phyloP scores from a whole-genome alignment of 92 coral and sea anemone species.

The Pocillopora meandrina region DNA sequence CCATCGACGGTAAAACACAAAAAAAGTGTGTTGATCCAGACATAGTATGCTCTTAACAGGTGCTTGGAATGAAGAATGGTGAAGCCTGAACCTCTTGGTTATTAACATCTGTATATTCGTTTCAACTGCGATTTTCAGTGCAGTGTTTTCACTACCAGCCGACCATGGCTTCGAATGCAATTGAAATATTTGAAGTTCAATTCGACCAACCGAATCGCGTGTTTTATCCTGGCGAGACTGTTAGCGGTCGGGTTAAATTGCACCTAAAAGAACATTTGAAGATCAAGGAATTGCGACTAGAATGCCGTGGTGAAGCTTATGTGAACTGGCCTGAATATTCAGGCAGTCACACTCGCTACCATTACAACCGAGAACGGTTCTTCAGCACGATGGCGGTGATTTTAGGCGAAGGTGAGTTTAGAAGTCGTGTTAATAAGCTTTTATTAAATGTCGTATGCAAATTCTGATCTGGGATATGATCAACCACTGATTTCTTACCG shows the following conservation, averaged over 20 bases:
- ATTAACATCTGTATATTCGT: background rate
- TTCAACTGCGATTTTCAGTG: background rate
- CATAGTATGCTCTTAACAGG: background rate
- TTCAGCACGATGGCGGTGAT: slow-evolving; percentile 54
- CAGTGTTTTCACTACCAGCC: background rate
- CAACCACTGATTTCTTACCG: background rate
- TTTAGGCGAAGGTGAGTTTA: slow-evolving; percentile 43
- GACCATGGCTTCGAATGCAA: slow-evolving; percentile 1
- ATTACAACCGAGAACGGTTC: slow-evolving; percentile 51
- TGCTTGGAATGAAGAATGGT: background rate
- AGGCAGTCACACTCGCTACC: slow-evolving; percentile 72
- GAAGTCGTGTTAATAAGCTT: slow-evolving; percentile 11
- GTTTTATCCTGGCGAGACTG: slow-evolving; percentile 67
- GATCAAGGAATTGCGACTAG: slow-evolving; percentile 58
- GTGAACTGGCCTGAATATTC: slow-evolving; percentile 76
- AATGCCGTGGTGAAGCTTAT: slow-evolving; percentile 75
- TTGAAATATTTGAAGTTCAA: slow-evolving; percentile 50
- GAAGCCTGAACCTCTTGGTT: background rate
- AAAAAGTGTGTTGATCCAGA: background rate
- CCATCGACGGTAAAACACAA: background rate
- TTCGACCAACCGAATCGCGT: slow-evolving; percentile 57
- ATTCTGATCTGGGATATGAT: background rate
- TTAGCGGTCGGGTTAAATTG: slow-evolving; percentile 59
- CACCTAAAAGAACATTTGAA: slow-evolving; percentile 42
- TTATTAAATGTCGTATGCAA: background rate